phyloP scores from a whole-genome alignment of 2,113 vertebrate species.

The Poicephalus gulielmi region DNA sequence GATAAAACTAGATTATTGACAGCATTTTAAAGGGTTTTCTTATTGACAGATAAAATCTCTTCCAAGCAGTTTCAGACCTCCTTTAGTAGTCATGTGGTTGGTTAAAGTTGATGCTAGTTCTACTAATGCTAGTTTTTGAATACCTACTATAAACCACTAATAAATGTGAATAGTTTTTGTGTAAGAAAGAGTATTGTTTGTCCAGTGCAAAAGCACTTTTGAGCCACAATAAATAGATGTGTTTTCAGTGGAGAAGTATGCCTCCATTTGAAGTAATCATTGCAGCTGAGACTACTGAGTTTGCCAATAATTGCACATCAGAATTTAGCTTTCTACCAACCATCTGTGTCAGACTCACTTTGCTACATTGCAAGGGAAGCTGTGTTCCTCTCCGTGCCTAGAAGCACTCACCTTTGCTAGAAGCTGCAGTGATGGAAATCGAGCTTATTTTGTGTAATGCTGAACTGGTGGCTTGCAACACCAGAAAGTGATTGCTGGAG shows the following conservation, averaged over 20 bases:
- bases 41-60: neutral
- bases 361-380: neutral
- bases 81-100: neutral
- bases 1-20: neutral
- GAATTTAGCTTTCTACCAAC: neutral
- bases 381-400: neutral
- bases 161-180: neutral
- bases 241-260: neutral
- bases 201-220: neutral
- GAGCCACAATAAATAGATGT: neutral
- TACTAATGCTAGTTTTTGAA: neutral
- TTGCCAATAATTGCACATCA: neutral
- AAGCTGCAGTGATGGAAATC: neutral
- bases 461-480: neutral
- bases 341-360: neutral
- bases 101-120: neutral
- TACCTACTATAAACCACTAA: neutral
- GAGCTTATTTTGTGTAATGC: neutral
- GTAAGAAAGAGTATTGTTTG: neutral
- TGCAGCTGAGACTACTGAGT: neutral
- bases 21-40: neutral
- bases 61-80: neutral
- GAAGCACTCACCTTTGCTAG: neutral
- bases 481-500: accelerated
- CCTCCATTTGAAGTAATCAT: neutral